Percentiles rank a stretch among this genome's conserved stretches.
These are phyloP conservation scores for Pelosia muscerda DNA, from an alignment of 2,888 invertebrate species.

Conservation along the genomic window DNA sequence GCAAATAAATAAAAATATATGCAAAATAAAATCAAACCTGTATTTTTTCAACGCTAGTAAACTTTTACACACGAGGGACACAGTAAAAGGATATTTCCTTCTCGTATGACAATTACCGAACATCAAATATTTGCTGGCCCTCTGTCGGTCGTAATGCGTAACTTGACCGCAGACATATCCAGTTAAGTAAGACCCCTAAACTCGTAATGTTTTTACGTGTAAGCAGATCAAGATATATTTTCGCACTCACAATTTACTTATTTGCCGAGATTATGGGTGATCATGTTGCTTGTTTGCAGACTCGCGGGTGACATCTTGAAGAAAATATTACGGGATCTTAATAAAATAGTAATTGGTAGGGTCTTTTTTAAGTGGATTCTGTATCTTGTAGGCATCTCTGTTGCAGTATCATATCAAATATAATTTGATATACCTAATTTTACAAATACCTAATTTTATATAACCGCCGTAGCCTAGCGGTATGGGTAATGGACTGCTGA, in stretches of 20 bases:
- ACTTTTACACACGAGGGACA: constrained; percentile 45
- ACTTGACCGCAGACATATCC: constrained; percentile 64
- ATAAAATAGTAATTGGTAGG: constrained; percentile 5
- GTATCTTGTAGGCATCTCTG: too few species aligned
- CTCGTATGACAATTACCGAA: constrained; percentile 82
- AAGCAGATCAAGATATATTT: constrained; percentile 51
- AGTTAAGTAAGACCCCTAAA: constrained; percentile 39
- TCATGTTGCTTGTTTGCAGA: constrained; percentile 83
- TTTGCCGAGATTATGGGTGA: constrained; percentile 69
- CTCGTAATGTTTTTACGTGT: neutral
- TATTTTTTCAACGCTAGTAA: constrained; percentile 44
- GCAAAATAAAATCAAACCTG: constrained; percentile 22
- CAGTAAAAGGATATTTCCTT: constrained; percentile 61
- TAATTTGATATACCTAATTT: too few species aligned
- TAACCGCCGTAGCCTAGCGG: too few species aligned
- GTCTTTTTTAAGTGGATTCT: neutral
- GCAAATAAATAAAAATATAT: neutral
- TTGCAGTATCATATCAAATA: neutral
- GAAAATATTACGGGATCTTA: constrained; percentile 63
- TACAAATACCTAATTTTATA: too few species aligned
- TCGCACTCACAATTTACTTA: constrained; percentile 68
- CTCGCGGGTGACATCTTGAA: constrained; percentile 72
- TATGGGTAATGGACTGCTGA: too few species aligned
- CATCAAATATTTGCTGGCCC: constrained; percentile 84
- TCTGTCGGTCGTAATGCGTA: constrained; percentile 80